Base-by-base conservation (phyloP, 2,888 invertebrate species). In the Parnassius orleans region DNA sequence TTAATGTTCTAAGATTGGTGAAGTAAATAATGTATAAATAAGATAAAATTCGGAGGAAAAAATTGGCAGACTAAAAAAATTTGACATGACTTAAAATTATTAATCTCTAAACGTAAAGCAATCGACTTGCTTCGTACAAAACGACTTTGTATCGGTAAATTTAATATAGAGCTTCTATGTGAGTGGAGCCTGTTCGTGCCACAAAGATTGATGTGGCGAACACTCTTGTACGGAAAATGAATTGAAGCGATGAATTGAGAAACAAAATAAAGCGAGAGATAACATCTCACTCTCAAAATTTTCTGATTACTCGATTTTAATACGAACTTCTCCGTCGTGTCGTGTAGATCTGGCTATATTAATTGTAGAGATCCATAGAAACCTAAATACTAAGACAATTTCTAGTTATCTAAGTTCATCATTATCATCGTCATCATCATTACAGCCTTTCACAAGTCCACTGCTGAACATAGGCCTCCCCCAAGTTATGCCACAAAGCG, bases 161-260 rank as follows among this genome's bases (percentile, higher is more conserved):
- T 62, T 62, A 62, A 62, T 62, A 62, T 57, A 62, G 62, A 62
- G 62, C 62, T 62, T 57, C 61, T 24, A 57, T 62, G 57, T 57
- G 48, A 57, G 62, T 46, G 53, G 42, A 53, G 57, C 33, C 57
- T 53, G 62, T 57, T 57, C 62, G 53, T 57, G 62, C 57, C 57
- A 42, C 53, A 43, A 53, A 62, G 62, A 62, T 62, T 62, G 57
- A 62, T 62, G 62, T 50, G 54, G 48, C 60, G 62, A 62, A 53
- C 62, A 53, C 62, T 47, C 55, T 43, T 53, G n/a, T 60, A 14
- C 61, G 53, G 42, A 53, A 19, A 57, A 47, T 48, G 53, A 57
- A 62, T 57, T 50, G 57, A n/a, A 24, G 15, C 57, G 47, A 57
- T 53, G 57, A 62, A 62, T 57, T 57, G 53, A 53, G 57, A 62